Evolutionary conservation across 2,113 vertebrate species (phyloP), one percentile per base, ranked within the genome.

Genomic region (Theropithecus gelada): DNA sequence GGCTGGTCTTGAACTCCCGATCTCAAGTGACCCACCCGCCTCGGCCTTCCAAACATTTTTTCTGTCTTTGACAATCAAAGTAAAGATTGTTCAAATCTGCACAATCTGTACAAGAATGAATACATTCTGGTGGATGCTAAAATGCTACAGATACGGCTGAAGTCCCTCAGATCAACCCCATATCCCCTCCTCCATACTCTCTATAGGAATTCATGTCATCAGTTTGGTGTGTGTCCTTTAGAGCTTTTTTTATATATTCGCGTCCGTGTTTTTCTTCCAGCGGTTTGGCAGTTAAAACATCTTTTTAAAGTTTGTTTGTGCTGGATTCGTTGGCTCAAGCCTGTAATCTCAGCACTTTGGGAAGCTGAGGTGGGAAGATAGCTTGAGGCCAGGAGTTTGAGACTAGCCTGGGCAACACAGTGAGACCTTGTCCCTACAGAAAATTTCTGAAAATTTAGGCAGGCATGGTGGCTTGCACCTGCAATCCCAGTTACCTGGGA

Each of bases 101-200:
- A 64, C 59, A 64, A 30, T 64, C 59, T 64, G 59, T 13, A 64
- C 59, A 13, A 64, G 59, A 64, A 92, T 17, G n/a, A 81, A 72
- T 13, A 30, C 7, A 73, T 52, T 81, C 43, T 73, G 73, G 55
- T 87, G 52, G 80, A 92, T n/a, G 17, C 43, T 13, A 64, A 64
- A 38, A 18, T 35, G 2, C 13, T 20, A 25, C 8, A 40, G 73
- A 59, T 52, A 35, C 10, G 13, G 25, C 43, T 73, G n/a, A 72
- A 80, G 27, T 3, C 27, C 17, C 16, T 68, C 38, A 32, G 84
- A 59, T 11, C 7, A 32, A 16, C 3, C 6, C 25, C 18, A 35
- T 9, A 23, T 30, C 22, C 8, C 0, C 13, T 40, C 40, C 6
- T 10, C 3, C 25, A 20, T 16, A 12, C 57, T 40, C 55, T 45